Base-by-base conservation (phyloP, 2,797 vertebrate species). In the Trichosurus vulpecula region DNA sequence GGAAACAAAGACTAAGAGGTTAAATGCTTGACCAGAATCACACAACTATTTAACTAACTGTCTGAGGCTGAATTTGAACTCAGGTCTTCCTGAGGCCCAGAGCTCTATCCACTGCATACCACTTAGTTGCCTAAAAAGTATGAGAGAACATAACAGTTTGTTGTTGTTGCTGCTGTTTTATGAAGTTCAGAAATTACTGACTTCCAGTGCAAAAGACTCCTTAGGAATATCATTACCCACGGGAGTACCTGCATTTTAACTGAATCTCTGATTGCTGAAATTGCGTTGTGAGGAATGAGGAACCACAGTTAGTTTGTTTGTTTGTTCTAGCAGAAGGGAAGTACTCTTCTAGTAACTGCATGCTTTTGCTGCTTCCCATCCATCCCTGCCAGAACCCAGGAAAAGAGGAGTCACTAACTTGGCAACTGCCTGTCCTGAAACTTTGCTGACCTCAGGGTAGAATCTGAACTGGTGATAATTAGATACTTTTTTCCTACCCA, bases 241-340 rank as follows among this genome's bases (percentile, higher is more conserved):
- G 57, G 81, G 27, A 41, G 2, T 87, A 93, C 57, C 94, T 31
- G 16, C 56, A 92, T 57, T 81, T 92, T 95, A 95, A 94, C 52
- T 74, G 12, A 93, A 57, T 57, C 56, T 57, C 56, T 57, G 54
- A 55, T 55, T 25, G 29, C 29, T 57, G 29, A 57, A 57, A 57
- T 30, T 57, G 56, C 30, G 9, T 57, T 57, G 27, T 57, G 29
- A 29, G 2, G 56, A 29, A 8, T 57, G 0, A 35, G 19, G 4
- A 89, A 31, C n/a, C 13, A 54, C 51, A 55, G 16, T 57, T 41
- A 55, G 16, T 57, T 41, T 94, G 31, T 52, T 89, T 94, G 6
- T 54, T 55, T 55, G 30, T 57, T 57, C 11, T 11, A 30, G 29
- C 27, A 57, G 56, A 57, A 57, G 56, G 10, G 29, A 57, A 57